Evolutionary conservation across 2,888 invertebrate genomes (phyloP), one percentile per base, ranked within the genome.

Genomic region (Drosophila greeni): DNA sequence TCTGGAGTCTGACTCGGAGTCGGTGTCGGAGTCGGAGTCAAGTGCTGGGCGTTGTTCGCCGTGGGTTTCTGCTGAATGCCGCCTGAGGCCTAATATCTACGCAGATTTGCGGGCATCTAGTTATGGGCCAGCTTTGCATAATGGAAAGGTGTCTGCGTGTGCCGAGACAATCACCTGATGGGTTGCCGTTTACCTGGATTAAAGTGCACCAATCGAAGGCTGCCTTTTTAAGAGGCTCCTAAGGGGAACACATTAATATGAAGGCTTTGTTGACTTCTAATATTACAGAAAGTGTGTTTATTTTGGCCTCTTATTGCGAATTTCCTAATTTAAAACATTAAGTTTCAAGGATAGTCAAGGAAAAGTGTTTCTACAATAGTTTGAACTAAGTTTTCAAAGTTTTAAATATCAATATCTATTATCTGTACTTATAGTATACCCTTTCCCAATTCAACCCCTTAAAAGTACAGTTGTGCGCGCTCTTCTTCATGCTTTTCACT

Each of bases 81-180:
- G 55, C 55, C 24, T 20, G 55, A 16, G 53, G 43, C 24, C 24
- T 53, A 74, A 79, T 66, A 78, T 78, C 68, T 75, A 65, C 53
- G 65, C 61, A 69, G 69, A 68, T 67, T 68, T 61, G 61, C 49
- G 48, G 71, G 68, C 81, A 77, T 69, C 75, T 80, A 66, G 77
- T 80, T 76, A 68, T 64, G 55, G 75, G 77, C 60, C 11, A 31
- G 31, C 65, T 75, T 66, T 75, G 67, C 53, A 67, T 70, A 73
- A 73, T 77, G 52, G 64, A 64, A 64, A 60, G 61, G 66, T 57
- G 66, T 66, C 76, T 68, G 71, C 73, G 54, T 75, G 73, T 71
- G 67, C 62, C n/a, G 54, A 53, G 34, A 62, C 64, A 69, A 52
- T 70, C 70, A 51, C 81, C 43, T 39, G 59, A 60, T 60, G 59